Evolutionary conservation across 64 coral and sea anemone species (phyloP).

Genomic region (Hydrozoanthus tunicans): DNA sequence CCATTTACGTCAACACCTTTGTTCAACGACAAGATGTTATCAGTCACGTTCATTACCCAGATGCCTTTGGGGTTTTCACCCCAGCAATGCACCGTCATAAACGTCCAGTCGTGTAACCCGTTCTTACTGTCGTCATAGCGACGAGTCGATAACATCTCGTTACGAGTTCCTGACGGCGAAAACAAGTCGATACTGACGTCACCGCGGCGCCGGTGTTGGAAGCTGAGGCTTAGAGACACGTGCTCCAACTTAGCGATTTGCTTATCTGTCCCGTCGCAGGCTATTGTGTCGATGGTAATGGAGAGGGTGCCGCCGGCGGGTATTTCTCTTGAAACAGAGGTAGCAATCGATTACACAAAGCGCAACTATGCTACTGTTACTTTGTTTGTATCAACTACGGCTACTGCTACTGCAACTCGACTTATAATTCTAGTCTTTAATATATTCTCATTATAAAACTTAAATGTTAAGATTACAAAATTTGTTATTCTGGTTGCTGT

Average conservation of each 20-base stretch:
- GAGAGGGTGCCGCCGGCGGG: constrained; percentile 90
- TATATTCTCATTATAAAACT: too few species aligned
- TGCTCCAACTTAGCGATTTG: constrained; percentile 88
- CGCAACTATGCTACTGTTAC: background rate
- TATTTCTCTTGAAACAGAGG: constrained; percentile 68
- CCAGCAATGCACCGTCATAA: constrained; percentile 98
- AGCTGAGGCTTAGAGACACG: constrained; percentile 82
- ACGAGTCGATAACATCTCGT: constrained; percentile 98
- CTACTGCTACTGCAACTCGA: background rate
- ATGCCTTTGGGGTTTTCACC: constrained; percentile 94
- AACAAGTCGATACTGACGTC: constrained; percentile 98
- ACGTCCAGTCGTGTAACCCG: constrained; percentile 93
- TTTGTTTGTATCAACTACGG: background rate
- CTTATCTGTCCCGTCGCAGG: constrained; percentile 83
- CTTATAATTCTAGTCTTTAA: too few species aligned
- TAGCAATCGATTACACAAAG: background rate
- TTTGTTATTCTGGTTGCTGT: too few species aligned
- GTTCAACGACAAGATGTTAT: constrained; percentile 81
- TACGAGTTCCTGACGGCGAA: constrained; percentile 97
- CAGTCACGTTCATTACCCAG: constrained; percentile 96
- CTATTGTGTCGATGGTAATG: constrained; percentile 96
- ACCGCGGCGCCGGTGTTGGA: constrained; percentile 90
- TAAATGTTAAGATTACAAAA: too few species aligned
- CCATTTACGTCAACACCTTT: constrained; percentile 93
- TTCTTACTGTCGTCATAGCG: constrained; percentile 98